phyloP scores from a whole-genome alignment of 2,797 vertebrate species.

The Astyanax mexicanus region DNA sequence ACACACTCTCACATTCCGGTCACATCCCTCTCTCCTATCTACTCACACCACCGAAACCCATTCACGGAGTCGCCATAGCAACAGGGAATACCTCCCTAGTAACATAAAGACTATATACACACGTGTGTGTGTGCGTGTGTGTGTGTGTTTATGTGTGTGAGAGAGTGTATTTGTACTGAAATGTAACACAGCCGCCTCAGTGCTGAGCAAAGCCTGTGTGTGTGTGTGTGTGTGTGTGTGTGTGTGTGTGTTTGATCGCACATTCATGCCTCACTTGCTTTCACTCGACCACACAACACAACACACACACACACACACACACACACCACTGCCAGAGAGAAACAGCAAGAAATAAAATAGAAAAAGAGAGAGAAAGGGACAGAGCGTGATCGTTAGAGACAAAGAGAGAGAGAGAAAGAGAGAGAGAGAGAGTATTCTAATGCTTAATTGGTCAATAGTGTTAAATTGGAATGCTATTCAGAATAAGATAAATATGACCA shows the following conservation, averaged over 20 bases:
- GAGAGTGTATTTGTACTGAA: too few species aligned
- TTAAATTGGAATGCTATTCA: too few species aligned
- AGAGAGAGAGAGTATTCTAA: not conserved
- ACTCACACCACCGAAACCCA: slow-evolving; percentile 36
- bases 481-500: too few species aligned
- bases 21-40: slow-evolving; percentile 38
- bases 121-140: too few species aligned
- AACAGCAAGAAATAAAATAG: not conserved
- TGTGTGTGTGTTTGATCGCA: not conserved
- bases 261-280: not conserved
- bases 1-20: slow-evolving; percentile 37
- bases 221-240: too few species aligned
- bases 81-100: slow-evolving; percentile 47
- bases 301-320: not conserved
- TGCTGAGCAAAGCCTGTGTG: too few species aligned
- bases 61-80: slow-evolving; percentile 51
- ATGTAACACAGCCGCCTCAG: too few species aligned
- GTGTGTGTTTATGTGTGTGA: too few species aligned
- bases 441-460: too few species aligned
- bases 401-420: not conserved
- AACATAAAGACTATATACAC: slow-evolving; percentile 27
- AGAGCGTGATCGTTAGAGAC: not conserved
- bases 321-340: too few species aligned
- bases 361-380: not conserved
- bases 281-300: not conserved